A percentile compares a stretch with the other conserved stretches of the same genome.
phyloP scores from a whole-genome alignment of 2,113 vertebrate genomes.

The Poeciliopsis retropinna region DNA sequence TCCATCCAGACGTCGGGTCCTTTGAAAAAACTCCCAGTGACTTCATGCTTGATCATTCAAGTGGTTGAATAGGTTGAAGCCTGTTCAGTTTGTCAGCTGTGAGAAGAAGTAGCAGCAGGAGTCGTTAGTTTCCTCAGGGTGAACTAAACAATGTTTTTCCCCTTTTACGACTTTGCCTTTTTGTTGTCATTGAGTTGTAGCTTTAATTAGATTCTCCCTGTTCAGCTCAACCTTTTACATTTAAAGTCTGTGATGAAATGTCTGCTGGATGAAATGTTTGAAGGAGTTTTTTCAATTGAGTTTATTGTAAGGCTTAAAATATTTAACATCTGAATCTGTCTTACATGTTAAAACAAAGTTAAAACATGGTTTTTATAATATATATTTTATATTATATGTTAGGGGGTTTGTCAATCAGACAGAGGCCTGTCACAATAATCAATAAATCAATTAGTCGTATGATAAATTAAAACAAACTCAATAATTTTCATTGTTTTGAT shows the following conservation, averaged over 20 bases:
- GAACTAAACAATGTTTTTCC: conserved; percentile 49
- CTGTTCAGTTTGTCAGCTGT: conserved; percentile 53
- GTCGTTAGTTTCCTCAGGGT: conserved; percentile 65
- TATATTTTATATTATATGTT: no score
- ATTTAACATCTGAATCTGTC: neutral
- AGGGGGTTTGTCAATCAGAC: no score
- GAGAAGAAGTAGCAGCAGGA: conserved; percentile 46
- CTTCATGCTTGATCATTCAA: conserved; percentile 38
- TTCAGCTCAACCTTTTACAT: conserved; percentile 62
- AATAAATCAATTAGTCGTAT: no score
- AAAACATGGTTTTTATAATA: neutral
- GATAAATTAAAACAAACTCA: no score
- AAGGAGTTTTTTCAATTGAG: conserved; percentile 7
- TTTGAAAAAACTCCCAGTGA: conserved; percentile 27
- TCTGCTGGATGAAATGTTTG: conserved; percentile 38
- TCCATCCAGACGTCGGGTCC: conserved; percentile 25
- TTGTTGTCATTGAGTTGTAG: conserved; percentile 67
- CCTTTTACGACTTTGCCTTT: conserved; percentile 55
- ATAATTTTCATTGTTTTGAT: no score
- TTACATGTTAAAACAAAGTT: neutral
- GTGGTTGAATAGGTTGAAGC: conserved; percentile 39
- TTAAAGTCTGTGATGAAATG: conserved; percentile 56
- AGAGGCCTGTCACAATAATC: no score
- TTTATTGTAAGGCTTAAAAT: neutral
- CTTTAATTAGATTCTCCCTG: conserved; percentile 77